These are phyloP conservation scores for Capromys pilorides DNA, from an alignment of 2,797 vertebrate genomes.

Conservation along the genomic window DNA sequence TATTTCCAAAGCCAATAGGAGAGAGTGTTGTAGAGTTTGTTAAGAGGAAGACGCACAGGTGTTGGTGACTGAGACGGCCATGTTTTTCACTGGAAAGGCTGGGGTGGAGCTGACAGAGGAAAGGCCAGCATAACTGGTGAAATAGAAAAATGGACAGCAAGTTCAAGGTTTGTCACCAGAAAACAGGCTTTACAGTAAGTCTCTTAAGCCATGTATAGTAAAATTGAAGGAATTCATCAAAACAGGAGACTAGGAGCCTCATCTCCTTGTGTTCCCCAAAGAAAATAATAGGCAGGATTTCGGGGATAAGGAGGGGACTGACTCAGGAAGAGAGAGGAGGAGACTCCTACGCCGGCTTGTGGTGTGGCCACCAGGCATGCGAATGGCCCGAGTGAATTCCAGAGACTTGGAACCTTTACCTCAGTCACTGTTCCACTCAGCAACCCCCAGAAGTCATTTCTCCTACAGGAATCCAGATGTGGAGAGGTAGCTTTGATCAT, in stretches of 20 bases:
- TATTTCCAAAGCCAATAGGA: not conserved
- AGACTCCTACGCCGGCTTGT: not conserved
- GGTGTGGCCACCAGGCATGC: not conserved
- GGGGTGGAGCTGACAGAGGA: not conserved
- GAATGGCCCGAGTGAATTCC: not conserved
- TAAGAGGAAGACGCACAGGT: not conserved
- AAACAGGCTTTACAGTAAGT: not conserved
- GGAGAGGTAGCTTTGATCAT: not conserved
- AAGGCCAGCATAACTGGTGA: not conserved
- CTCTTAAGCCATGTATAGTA: not conserved
- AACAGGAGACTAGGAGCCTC: not conserved
- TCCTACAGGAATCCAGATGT: not conserved
- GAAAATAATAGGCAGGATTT: not conserved
- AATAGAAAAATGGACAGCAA: not conserved
- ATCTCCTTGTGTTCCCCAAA: not conserved
- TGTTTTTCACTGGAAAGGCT: not conserved
- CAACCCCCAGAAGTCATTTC: not conserved
- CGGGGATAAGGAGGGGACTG: not conserved
- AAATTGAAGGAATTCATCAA: not conserved
- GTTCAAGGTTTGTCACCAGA: not conserved
- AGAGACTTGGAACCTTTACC: not conserved
- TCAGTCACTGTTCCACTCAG: not conserved
- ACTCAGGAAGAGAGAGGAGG: not conserved
- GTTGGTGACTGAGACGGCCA: not conserved
- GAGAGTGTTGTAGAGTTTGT: not conserved